Evolutionary conservation across 1,140 invertebrate species (phyloP).

Genomic region (Lineus longissimus): DNA sequence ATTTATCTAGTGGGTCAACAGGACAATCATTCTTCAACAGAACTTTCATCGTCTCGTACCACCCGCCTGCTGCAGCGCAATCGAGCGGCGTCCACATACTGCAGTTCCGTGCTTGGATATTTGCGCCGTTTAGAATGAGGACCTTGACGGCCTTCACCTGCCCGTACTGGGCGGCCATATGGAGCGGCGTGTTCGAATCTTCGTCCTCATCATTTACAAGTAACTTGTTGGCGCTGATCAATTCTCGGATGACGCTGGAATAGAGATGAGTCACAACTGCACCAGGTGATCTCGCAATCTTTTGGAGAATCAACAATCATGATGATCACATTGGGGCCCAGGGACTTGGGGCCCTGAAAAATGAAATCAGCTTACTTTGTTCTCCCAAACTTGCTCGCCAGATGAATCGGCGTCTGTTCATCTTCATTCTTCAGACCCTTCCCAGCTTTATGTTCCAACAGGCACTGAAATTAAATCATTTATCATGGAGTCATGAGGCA

Average conservation of each 20-base stretch:
- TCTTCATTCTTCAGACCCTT: conserved; percentile 57
- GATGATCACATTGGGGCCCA: no score
- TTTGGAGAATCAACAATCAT: no score
- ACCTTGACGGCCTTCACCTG: conserved; percentile 46
- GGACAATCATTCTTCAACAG: conserved; percentile 53
- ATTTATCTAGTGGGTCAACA: conserved; percentile 55
- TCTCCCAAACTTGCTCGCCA: conserved; percentile 54
- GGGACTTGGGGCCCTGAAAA: no score
- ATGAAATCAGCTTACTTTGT: conserved; percentile 43
- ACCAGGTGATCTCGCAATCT: no score
- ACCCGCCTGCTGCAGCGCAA: conserved; percentile 56
- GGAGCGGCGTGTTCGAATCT: conserved; percentile 61
- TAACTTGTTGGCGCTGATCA: conserved; percentile 47
- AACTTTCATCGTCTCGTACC: conserved; percentile 46
- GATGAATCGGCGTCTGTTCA: conserved; percentile 57
- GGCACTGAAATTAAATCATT: conserved; percentile 27
- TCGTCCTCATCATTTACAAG: conserved; percentile 63
- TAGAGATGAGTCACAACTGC: conserved; percentile 43
- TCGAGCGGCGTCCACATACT: conserved; percentile 57
- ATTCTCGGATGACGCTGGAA: conserved; percentile 61
- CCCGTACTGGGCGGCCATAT: conserved; percentile 53
- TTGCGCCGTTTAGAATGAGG: conserved; percentile 53
- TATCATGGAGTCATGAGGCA: no score
- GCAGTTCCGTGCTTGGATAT: conserved; percentile 55
- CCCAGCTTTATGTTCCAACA: conserved; percentile 50